Percentiles rank a stretch among this genome's conserved stretches.
These are phyloP conservation scores for Drosophila pruinosa DNA, from an alignment of 1,140 invertebrate genomes.

Conservation along the genomic window DNA sequence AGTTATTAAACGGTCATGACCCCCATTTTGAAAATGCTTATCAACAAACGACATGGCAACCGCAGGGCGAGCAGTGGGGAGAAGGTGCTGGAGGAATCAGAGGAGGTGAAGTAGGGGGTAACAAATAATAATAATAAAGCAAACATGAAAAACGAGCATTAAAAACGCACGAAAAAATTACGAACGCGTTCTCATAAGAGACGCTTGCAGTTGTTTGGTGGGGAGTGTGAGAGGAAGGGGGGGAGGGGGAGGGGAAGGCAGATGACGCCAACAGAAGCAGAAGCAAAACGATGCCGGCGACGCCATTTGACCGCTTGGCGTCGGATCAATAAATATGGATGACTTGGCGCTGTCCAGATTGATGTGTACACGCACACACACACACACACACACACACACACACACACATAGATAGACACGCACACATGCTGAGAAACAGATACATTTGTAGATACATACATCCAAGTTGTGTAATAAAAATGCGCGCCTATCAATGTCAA, in stretches of 20 bases:
- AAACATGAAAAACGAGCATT: slow-evolving; percentile 47
- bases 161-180: slow-evolving; percentile 45
- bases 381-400: slow-evolving; percentile 12
- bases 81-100: not conserved
- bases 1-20: slow-evolving; percentile 82
- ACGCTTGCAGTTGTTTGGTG: not conserved
- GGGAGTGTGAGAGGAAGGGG: not conserved
- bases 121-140: slow-evolving; percentile 36
- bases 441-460: slow-evolving; percentile 29
- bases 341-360: slow-evolving; percentile 75
- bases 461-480: slow-evolving; percentile 73
- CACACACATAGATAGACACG: not conserved
- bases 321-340: slow-evolving; percentile 80
- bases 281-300: slow-evolving; percentile 60
- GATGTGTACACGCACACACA: slow-evolving; percentile 50
- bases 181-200: slow-evolving; percentile 58
- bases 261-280: slow-evolving; percentile 18
- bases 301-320: slow-evolving; percentile 40
- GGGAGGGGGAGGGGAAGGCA: not conserved
- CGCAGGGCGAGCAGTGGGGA: not conserved
- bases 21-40: slow-evolving; percentile 80
- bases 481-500: slow-evolving; percentile 80
- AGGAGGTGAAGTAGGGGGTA: not conserved
- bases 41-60: slow-evolving; percentile 49
- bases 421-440: not conserved